phyloP scores from a whole-genome alignment of 2,113 vertebrate genomes.

The Ochotona curzoniae region DNA sequence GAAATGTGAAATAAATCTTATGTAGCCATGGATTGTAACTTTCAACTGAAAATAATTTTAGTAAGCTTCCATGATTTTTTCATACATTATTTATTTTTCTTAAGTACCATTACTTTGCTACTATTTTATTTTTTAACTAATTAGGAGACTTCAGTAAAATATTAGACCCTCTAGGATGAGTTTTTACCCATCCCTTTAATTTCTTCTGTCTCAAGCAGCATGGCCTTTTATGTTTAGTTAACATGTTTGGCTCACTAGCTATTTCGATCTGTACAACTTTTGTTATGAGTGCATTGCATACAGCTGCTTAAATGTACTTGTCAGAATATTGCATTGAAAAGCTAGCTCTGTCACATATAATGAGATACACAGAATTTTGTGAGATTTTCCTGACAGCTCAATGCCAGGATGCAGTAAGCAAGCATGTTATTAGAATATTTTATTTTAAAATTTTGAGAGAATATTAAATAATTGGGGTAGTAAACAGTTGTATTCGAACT shows the following conservation, averaged over 20 bases:
- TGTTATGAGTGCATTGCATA: neutral
- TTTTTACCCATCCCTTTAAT: conserved; percentile 1
- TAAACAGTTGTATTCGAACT: neutral
- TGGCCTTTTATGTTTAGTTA: neutral
- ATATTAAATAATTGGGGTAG: neutral
- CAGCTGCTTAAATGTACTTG: neutral
- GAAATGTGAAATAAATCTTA: neutral
- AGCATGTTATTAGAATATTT: neutral
- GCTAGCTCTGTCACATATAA: neutral
- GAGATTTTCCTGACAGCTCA: neutral
- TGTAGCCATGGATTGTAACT: neutral
- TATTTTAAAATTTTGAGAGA: neutral
- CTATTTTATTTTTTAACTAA: neutral
- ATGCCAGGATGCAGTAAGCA: neutral
- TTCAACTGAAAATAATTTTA: conserved; percentile 13
- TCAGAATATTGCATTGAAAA: neutral
- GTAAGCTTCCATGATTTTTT: neutral
- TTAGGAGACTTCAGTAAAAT: neutral
- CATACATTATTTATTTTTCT: neutral
- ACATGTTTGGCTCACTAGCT: neutral
- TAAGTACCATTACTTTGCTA: conserved; percentile 19
- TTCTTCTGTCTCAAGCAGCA: neutral
- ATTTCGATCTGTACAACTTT: neutral
- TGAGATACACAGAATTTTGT: neutral
- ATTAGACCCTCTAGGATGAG: neutral